These are phyloP conservation scores for Hydrolagus affinis DNA, from an alignment of 2,113 vertebrate genomes.

Conservation along the genomic window DNA sequence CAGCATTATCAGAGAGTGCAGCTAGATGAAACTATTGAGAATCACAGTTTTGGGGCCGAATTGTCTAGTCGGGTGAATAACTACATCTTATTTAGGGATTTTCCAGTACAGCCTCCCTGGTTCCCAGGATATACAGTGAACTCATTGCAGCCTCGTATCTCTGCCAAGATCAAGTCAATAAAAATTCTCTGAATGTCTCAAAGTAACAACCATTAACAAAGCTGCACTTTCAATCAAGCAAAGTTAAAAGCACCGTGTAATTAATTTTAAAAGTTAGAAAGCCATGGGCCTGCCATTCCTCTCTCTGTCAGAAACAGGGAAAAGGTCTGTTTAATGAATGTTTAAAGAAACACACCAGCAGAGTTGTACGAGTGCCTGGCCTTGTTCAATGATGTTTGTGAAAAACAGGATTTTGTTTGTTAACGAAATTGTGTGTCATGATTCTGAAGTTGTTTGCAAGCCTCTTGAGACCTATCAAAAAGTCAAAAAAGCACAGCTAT, in stretches of 20 bases:
- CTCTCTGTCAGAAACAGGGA: no score
- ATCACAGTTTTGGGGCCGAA: background rate
- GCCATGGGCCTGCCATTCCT: background rate
- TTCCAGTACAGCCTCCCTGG: background rate
- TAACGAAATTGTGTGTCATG: no score
- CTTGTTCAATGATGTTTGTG: no score
- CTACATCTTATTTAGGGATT: slow-evolving; percentile 20
- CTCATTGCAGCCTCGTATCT: background rate
- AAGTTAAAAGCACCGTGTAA: slow-evolving; percentile 8
- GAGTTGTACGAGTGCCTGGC: no score
- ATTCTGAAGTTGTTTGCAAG: no score
- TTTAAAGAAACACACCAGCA: no score
- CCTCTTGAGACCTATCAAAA: no score
- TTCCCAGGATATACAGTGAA: slow-evolving; percentile 6
- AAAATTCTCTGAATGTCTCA: background rate
- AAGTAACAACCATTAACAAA: slow-evolving; percentile 5
- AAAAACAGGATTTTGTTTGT: no score
- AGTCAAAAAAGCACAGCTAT: no score
- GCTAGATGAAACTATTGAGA: background rate
- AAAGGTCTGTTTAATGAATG: no score
- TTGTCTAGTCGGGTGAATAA: background rate
- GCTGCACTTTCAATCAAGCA: background rate
- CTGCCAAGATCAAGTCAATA: slow-evolving; percentile 22
- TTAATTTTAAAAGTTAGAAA: background rate
- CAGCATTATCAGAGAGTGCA: background rate